A percentile compares a stretch with the other conserved stretches of the same genome.
These are phyloP conservation scores for Caenorhabditis sp. DNA, from an alignment of 2,888 invertebrate species.

Conservation along the genomic window DNA sequence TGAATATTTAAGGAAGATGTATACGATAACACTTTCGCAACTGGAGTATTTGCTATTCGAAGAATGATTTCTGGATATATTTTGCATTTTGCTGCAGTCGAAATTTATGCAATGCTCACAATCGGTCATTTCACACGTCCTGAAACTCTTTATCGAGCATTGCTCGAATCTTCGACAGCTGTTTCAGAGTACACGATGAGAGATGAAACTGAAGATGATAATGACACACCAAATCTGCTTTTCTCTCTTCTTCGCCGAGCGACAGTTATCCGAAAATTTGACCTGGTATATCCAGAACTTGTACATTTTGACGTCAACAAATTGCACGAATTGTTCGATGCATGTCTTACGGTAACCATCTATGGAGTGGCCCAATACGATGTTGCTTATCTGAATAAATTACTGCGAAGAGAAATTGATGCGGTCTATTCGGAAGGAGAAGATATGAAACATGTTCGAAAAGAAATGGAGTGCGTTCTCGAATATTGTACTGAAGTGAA, in stretches of 20 bases:
- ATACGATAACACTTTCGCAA: slow-evolving; percentile 18
- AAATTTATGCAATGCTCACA: slow-evolving; percentile 52
- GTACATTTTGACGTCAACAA: slow-evolving; percentile 52
- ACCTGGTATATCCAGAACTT: slow-evolving; percentile 27
- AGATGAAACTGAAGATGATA: slow-evolving; percentile 6
- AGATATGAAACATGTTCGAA: slow-evolving; percentile 21
- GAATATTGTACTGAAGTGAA: slow-evolving; percentile 59
- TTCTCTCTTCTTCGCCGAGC: slow-evolving; percentile 39
- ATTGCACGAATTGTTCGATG: slow-evolving; percentile 44
- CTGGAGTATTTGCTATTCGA: slow-evolving; percentile 35
- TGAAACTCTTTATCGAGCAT: slow-evolving; percentile 39
- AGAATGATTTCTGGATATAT: slow-evolving; percentile 62
- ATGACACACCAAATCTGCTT: slow-evolving; percentile 27
- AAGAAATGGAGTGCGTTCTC: slow-evolving; percentile 58
- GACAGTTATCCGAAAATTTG: slow-evolving; percentile 12
- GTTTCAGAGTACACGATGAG: slow-evolving; percentile 18
- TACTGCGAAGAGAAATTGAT: slow-evolving; percentile 59
- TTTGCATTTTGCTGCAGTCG: slow-evolving; percentile 64
- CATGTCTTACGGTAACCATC: slow-evolving; percentile 46
- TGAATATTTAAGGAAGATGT: slow-evolving; percentile 13
- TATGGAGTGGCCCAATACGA: slow-evolving; percentile 63
- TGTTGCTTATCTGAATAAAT: slow-evolving; percentile 55
- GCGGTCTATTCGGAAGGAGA: slow-evolving; percentile 48
- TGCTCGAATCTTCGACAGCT: slow-evolving; percentile 39
- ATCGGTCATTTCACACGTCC: slow-evolving; percentile 44